Conservation (phyloP, 2,888 invertebrate species). For the Dilophus febrilis region DNA sequence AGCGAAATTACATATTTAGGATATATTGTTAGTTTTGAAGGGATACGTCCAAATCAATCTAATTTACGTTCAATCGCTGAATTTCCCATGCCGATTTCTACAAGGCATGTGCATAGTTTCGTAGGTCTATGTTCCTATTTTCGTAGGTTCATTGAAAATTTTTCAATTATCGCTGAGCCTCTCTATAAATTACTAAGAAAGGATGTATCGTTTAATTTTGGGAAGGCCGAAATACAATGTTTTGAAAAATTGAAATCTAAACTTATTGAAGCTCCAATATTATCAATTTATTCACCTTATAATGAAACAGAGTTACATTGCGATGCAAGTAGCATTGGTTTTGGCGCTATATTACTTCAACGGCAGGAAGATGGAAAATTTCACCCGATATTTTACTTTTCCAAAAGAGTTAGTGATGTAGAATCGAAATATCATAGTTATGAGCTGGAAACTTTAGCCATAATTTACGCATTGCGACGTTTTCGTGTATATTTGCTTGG, state of each 20-base stretch:
- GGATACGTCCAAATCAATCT: no score
- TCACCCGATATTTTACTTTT: conserved; percentile 18
- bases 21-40: no score
- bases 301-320: no score
- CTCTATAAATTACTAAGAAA: conserved; percentile 13
- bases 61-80: no score
- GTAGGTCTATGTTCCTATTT: conserved; percentile 2
- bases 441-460: no score
- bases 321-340: conserved; percentile 12
- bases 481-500: no score
- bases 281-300: no score
- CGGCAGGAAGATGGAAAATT: no score
- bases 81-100: conserved; percentile 8
- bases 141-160: neutral
- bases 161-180: conserved; percentile 11
- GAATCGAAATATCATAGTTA: no score
- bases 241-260: conserved; percentile 13
- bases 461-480: conserved; percentile 16
- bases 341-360: conserved; percentile 16
- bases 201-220: conserved; percentile 12
- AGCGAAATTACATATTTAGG: conserved; percentile 10
- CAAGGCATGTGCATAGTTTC: conserved; percentile 5
- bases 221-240: conserved; percentile 10
- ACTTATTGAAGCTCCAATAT: conserved; percentile 9
- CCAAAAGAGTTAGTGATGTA: conserved; percentile 13